phyloP scores from a whole-genome alignment of 2,797 vertebrate species.

The Emydoidea blandingii region DNA sequence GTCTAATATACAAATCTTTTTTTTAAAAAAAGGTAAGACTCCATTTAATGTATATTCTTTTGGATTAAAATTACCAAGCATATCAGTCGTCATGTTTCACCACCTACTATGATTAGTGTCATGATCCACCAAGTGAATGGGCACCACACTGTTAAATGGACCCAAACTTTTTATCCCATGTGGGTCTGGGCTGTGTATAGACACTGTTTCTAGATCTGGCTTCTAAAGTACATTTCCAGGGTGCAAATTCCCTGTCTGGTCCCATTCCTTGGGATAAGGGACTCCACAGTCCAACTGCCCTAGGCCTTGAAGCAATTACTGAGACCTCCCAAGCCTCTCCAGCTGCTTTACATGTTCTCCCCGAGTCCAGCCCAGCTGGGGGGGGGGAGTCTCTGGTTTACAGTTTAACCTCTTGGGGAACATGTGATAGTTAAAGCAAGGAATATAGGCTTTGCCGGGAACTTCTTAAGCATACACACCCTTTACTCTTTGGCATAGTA shows the following conservation, averaged over 20 bases:
- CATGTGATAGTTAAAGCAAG: background rate
- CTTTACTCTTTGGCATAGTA: background rate
- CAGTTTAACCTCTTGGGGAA: background rate
- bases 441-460: background rate
- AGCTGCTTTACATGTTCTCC: background rate
- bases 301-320: background rate
- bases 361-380: background rate
- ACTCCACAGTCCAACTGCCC: background rate
- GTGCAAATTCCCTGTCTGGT: background rate
- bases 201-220: background rate
- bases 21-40: background rate
- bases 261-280: background rate
- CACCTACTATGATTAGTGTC: background rate
- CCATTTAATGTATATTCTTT: too few species aligned
- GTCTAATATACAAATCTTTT: background rate
- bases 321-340: background rate
- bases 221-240: background rate
- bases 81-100: background rate
- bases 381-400: background rate
- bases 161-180: background rate
- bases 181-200: background rate
- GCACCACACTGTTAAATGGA: background rate
- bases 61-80: too few species aligned
- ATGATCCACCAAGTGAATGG: too few species aligned
- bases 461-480: background rate